Conservation (phyloP, 2,888 invertebrate species). For the Dexiosoma caninum region DNA sequence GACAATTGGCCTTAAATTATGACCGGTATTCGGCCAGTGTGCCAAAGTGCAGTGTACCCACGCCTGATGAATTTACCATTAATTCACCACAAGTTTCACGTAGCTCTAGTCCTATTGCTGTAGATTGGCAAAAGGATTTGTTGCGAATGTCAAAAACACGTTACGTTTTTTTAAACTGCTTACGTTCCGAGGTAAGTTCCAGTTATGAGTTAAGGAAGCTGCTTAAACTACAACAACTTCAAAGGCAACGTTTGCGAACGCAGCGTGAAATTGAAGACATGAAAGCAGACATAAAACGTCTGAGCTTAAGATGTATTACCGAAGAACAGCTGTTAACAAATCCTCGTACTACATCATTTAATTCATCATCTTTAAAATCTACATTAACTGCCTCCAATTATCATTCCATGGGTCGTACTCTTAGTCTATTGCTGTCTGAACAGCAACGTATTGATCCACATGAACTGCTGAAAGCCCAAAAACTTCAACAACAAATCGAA, state of each 20-base stretch:
- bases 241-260: slow-evolving; percentile 85
- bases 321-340: slow-evolving; percentile 68
- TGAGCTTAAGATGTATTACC: slow-evolving; percentile 75
- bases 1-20: slow-evolving; percentile 70
- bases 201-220: slow-evolving; percentile 86
- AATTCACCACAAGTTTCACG: slow-evolving; percentile 74
- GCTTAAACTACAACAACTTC: slow-evolving; percentile 83
- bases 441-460: slow-evolving; percentile 73
- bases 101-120: slow-evolving; percentile 70
- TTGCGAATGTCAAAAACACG: slow-evolving; percentile 74
- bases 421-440: slow-evolving; percentile 73
- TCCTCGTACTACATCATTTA: slow-evolving; percentile 69
- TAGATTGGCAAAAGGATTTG: slow-evolving; percentile 62
- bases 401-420: slow-evolving; percentile 75
- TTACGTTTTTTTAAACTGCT: slow-evolving; percentile 76
- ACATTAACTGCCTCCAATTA: slow-evolving; percentile 66
- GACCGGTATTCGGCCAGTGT: slow-evolving; percentile 67
- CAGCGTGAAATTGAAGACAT: slow-evolving; percentile 81
- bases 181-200: slow-evolving; percentile 82
- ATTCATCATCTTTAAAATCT: slow-evolving; percentile 57
- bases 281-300: slow-evolving; percentile 79
- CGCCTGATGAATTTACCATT: slow-evolving; percentile 67
- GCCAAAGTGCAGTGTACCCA: slow-evolving; percentile 59
- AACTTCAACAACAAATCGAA: slow-evolving; percentile 69
- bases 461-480: slow-evolving; percentile 74